phyloP scores from a whole-genome alignment of 64 coral and sea anemone species.

The Trachythela sp. region DNA sequence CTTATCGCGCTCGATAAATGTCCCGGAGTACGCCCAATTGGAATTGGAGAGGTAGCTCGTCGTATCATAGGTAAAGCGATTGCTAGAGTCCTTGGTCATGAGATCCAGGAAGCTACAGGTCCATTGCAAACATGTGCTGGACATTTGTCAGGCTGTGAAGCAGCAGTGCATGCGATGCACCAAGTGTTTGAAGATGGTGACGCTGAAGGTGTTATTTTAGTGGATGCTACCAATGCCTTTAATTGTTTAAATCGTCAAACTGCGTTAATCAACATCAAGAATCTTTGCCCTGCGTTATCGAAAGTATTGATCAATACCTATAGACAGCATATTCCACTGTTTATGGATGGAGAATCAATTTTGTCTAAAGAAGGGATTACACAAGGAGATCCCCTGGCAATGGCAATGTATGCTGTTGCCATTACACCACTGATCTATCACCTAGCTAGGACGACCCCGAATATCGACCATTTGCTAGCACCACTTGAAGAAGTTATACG shows the following conservation, averaged over 20 bases:
- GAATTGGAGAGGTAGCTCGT: background rate
- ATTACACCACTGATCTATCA: too few relatives aligned
- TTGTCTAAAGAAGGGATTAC: slow-evolving; percentile 5
- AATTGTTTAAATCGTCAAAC: background rate
- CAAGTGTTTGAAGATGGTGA: too few relatives aligned
- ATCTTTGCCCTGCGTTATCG: background rate
- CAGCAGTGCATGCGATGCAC: too few relatives aligned
- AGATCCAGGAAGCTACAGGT: too few relatives aligned
- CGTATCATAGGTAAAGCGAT: too few relatives aligned
- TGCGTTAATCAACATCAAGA: background rate
- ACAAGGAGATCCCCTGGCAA: too few relatives aligned
- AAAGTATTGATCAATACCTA: background rate
- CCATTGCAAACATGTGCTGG: background rate
- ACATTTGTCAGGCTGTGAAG: background rate
- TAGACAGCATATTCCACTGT: background rate
- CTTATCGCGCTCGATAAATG: background rate
- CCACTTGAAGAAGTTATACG: too few relatives aligned
- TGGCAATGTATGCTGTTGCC: too few relatives aligned
- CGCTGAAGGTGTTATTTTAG: too few relatives aligned
- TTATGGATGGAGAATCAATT: background rate
- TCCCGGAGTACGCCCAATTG: too few relatives aligned
- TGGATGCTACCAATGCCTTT: too few relatives aligned
- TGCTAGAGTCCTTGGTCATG: too few relatives aligned
- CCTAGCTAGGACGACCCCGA: background rate
- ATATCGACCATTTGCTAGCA: background rate